Percentiles rank a stretch among this genome's conserved stretches.
Conservation (phyloP, 1,140 invertebrate species). For the Orius insidiosus region DNA sequence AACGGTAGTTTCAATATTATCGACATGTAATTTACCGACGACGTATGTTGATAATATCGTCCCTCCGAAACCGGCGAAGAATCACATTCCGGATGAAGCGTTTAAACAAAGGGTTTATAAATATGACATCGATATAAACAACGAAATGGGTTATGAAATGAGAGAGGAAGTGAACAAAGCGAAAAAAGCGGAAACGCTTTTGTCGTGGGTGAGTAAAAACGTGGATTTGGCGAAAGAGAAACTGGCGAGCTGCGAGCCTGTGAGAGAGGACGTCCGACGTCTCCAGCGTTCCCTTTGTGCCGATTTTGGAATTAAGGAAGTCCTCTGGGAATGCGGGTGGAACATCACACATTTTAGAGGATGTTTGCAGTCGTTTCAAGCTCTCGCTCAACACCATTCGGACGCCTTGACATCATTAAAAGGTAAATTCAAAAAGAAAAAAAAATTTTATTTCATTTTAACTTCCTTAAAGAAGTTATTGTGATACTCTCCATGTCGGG, state of each 20-base stretch:
- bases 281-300: conserved; percentile 36
- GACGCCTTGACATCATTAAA: conserved; percentile 44
- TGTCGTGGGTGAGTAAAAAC: conserved; percentile 44
- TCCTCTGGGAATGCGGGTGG: conserved; percentile 71
- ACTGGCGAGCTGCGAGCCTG: conserved; percentile 34
- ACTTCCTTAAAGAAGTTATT: too few relatives aligned
- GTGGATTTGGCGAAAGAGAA: conserved; percentile 39
- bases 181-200: conserved; percentile 13
- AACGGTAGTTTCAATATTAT: conserved; percentile 59
- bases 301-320: conserved; percentile 35
- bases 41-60: conserved; percentile 60
- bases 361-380: conserved; percentile 56
- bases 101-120: conserved; percentile 9
- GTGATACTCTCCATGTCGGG: too few relatives aligned
- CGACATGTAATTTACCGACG: conserved; percentile 64
- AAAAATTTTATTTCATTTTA: too few relatives aligned
- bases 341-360: conserved; percentile 72
- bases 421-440: too few relatives aligned
- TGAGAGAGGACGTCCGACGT: conserved; percentile 45
- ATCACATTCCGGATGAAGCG: conserved; percentile 1
- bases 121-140: background rate
- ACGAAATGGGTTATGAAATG: background rate
- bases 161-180: conserved; percentile 1
- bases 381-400: conserved; percentile 49
- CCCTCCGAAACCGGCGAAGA: conserved; percentile 4